Base-by-base conservation (phyloP, 2,888 invertebrate species). In the Agriopis leucophaearia region DNA sequence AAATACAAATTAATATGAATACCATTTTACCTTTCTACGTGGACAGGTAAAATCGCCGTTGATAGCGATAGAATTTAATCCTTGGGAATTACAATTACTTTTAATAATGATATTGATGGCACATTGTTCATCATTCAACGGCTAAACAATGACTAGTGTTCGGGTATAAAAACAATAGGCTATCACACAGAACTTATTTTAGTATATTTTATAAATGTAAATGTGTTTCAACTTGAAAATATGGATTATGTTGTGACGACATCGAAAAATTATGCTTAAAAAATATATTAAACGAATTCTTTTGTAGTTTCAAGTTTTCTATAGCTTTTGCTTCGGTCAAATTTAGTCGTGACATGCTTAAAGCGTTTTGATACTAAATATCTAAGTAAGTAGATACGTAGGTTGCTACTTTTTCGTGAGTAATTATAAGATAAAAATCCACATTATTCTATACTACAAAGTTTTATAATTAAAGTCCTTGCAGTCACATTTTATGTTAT, bases 81-180 rank as follows among this genome's bases (percentile, higher is more conserved):
- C 36, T 50, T 15, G 51, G 55, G 18, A 62, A 50, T 15, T 47
- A 38, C 35, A 56, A 55, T 1, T 38, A 10, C 40, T 48, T 69
- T 55, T 63, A 66, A 66, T 66, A n/a, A 47, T 45, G 16, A 64
- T 65, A 65, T 71, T 69, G 67, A 69, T 69, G 62, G 42, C 59
- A 60, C 62, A 48, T 44, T 61, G 66, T 68, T 56, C 61, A 44
- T 47, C 15, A 45, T 8, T 15, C 8, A 51, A 57, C 18, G 57
- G 10, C 56, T 70, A 66, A 66, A 67, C 74, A 75, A 74, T 67
- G 71, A 69, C 68, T 72, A 72, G 66, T 67, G 71, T 71, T 74
- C 40, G 38, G 10, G 48, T 27, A 56, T 55, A 60, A 75, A 71
- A 66, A 72, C 68, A 74, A 74, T 73, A 55, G 66, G 10, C 59